Percentiles rank a stretch among this genome's conserved stretches.
These are phyloP conservation scores for Zoanthus gigantus DNA, from an alignment of 92 coral and sea anemone genomes.

Conservation along the genomic window DNA sequence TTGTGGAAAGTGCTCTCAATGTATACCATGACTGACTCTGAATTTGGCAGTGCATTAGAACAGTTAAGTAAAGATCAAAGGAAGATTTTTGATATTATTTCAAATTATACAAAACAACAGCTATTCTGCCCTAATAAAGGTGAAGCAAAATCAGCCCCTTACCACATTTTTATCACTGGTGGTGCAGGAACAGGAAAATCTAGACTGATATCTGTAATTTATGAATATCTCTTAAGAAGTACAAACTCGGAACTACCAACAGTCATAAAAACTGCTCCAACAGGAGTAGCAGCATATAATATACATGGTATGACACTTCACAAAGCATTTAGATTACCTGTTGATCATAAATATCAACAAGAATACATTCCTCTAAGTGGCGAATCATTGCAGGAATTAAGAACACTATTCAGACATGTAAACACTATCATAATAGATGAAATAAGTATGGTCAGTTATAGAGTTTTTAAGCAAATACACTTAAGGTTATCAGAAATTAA, in stretches of 20 bases:
- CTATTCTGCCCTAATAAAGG: conserved; percentile 3
- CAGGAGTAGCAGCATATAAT: conserved; percentile 34
- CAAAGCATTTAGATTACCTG: not conserved
- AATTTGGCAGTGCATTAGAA: conserved; percentile 13
- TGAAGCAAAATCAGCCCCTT: conserved; percentile 8
- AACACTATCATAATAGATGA: conserved; percentile 39
- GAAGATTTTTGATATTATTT: conserved; percentile 1
- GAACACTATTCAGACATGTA: not conserved
- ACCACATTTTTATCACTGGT: conserved; percentile 20
- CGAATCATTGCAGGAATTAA: not conserved
- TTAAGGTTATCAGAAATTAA: conserved; percentile 20
- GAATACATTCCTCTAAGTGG: not conserved
- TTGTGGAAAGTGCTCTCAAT: conserved; percentile 6
- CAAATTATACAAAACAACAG: conserved; percentile 11
- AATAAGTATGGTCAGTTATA: conserved; percentile 41
- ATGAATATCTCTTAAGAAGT: not conserved
- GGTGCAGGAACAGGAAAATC: conserved; percentile 5
- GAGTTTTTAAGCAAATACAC: not conserved
- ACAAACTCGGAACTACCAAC: not conserved
- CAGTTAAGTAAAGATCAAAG: conserved; percentile 12
- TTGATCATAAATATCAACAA: not conserved
- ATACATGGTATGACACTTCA: conserved; percentile 13
- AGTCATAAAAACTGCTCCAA: conserved; percentile 30
- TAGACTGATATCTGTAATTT: not conserved
- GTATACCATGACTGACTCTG: conserved; percentile 12